These are phyloP conservation scores for Drosophila tanythrix DNA, from an alignment of 2,888 invertebrate species.

Conservation along the genomic window DNA sequence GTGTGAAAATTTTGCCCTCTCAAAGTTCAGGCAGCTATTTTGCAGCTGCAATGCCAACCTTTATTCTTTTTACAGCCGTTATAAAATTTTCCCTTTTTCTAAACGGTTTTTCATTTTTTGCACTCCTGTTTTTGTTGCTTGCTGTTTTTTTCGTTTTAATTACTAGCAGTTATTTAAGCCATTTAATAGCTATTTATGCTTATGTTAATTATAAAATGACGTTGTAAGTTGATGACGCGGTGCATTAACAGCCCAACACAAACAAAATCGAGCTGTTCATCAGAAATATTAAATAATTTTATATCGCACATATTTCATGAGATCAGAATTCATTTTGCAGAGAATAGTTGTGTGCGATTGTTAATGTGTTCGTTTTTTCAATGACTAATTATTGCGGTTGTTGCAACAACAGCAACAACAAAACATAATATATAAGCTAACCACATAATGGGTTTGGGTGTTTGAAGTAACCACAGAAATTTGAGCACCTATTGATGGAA, in stretches of 20 bases:
- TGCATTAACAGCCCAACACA: constrained; percentile 58
- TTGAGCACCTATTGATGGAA: constrained; percentile 10
- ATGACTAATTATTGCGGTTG: constrained; percentile 33
- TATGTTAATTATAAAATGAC: constrained; percentile 64
- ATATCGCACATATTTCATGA: constrained; percentile 24
- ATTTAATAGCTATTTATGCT: constrained; percentile 70
- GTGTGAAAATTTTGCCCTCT: constrained; percentile 40
- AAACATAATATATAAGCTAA: background rate
- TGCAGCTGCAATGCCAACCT: constrained; percentile 24
- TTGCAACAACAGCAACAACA: constrained; percentile 3
- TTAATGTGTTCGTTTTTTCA: constrained; percentile 29
- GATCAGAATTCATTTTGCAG: constrained; percentile 42
- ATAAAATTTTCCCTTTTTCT: constrained; percentile 31
- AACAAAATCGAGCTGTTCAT: constrained; percentile 2
- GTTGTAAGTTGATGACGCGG: constrained; percentile 23
- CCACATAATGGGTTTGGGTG: constrained; percentile 41
- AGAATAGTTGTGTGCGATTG: constrained; percentile 21
- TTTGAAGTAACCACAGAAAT: constrained; percentile 39
- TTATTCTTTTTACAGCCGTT: constrained; percentile 34
- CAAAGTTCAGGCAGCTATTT: constrained; percentile 40
- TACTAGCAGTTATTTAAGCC: constrained; percentile 68
- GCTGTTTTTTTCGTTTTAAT: constrained; percentile 50
- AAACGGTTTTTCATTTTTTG: constrained; percentile 30
- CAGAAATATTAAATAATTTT: constrained; percentile 27
- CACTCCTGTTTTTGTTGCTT: background rate